phyloP scores from a whole-genome alignment of 2,113 vertebrate genomes.

The Elgaria multicarinata region DNA sequence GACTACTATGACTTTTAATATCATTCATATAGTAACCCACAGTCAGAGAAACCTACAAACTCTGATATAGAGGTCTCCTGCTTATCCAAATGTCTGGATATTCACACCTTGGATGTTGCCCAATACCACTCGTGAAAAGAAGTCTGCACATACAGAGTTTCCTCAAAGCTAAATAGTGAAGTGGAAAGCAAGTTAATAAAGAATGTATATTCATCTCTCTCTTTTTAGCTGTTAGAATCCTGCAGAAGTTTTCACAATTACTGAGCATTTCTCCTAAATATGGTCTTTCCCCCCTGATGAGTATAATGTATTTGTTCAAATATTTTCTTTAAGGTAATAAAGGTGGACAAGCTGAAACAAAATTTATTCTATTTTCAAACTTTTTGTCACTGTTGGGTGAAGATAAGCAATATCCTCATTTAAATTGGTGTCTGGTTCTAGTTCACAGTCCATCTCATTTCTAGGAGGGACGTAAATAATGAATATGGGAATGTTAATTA shows the following conservation, averaged over 20 bases:
- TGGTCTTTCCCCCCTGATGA: background rate
- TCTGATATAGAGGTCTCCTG: background rate
- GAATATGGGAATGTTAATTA: background rate
- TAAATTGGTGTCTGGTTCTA: background rate
- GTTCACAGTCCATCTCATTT: background rate
- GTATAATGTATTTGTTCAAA: background rate
- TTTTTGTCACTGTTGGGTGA: background rate
- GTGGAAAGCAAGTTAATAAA: background rate
- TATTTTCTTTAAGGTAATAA: background rate
- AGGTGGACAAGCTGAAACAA: background rate
- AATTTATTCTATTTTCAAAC: background rate
- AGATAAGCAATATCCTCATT: background rate
- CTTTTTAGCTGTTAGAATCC: background rate
- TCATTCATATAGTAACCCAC: background rate
- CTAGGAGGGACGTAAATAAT: background rate
- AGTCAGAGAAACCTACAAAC: too few relatives aligned
- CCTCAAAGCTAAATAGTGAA: slow-evolving; percentile 30
- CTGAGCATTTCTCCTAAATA: slow-evolving; percentile 22
- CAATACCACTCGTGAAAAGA: background rate
- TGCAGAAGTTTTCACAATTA: background rate
- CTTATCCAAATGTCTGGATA: background rate
- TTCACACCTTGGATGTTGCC: background rate
- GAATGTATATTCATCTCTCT: background rate
- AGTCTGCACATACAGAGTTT: background rate
- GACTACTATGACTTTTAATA: background rate